Conservation (phyloP, 2,888 invertebrate genomes). For the Amphiduros pacificus region DNA sequence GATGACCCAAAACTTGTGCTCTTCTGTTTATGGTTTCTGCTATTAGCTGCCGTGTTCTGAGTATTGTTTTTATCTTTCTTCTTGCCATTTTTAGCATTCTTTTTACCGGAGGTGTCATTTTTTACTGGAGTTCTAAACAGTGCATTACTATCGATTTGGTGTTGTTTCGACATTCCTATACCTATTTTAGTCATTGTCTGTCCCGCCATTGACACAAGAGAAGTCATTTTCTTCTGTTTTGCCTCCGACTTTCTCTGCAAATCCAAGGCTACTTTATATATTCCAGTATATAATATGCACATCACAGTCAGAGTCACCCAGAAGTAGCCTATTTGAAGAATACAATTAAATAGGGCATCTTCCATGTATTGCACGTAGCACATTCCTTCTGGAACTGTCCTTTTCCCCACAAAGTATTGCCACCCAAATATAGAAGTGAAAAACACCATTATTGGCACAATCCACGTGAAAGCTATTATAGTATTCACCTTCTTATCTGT, state of each 20-base stretch:
- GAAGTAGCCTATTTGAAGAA: constrained; percentile 93
- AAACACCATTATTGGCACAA: constrained; percentile 92
- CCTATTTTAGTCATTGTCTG: constrained; percentile 41
- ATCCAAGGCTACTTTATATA: constrained; percentile 94
- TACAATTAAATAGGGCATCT: constrained; percentile 95
- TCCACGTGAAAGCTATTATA: constrained; percentile 97
- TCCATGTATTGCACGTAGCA: constrained; percentile 97
- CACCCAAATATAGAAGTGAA: constrained; percentile 98
- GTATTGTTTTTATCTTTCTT: constrained; percentile 61
- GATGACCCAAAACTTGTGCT: constrained; percentile 37
- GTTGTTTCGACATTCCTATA: constrained; percentile 50
- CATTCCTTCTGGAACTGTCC: constrained; percentile 83
- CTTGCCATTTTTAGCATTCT: constrained; percentile 36
- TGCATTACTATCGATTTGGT: constrained; percentile 7
- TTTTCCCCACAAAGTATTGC: constrained; percentile 94
- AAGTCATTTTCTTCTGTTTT: constrained; percentile 78
- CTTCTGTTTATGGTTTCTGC: constrained; percentile 3
- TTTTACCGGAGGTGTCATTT: constrained; percentile 17
- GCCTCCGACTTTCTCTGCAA: constrained; percentile 97
- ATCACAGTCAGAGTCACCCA: constrained; percentile 96
- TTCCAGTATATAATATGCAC: constrained; percentile 93
- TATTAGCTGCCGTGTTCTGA: neutral
- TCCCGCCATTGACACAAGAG: constrained; percentile 41
- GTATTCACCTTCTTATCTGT: constrained; percentile 77
- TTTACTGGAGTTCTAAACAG: constrained; percentile 1